Percentiles rank a stretch among this genome's conserved stretches.
These are phyloP conservation scores for Spilarctia lutea DNA, from an alignment of 2,888 invertebrate genomes.

Conservation along the genomic window DNA sequence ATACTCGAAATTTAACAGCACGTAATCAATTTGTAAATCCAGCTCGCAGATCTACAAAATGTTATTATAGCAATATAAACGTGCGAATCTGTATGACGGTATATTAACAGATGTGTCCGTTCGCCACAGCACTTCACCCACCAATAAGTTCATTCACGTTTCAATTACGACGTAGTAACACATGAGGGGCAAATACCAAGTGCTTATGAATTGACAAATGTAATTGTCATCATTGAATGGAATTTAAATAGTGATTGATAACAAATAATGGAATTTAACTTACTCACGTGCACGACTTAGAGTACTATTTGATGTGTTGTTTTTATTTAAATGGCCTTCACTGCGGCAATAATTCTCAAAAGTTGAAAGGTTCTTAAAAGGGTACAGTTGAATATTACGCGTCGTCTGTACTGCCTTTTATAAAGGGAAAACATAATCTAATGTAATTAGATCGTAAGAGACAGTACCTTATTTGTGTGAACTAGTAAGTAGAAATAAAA, in stretches of 20 bases:
- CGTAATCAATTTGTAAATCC: not conserved
- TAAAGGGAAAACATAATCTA: too few species aligned
- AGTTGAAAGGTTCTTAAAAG: not conserved
- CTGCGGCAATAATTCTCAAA: not conserved
- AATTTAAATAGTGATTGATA: conserved; percentile 23
- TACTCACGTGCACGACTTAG: conserved; percentile 2
- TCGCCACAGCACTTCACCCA: not conserved
- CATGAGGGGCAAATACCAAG: not conserved
- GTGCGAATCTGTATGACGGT: not conserved
- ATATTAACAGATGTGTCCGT: conserved; percentile 5
- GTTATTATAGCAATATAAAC: not conserved
- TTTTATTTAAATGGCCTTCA: not conserved
- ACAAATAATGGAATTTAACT: conserved; percentile 35
- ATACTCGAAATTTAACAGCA: not conserved
- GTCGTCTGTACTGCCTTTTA: not conserved
- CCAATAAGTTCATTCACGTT: conserved; percentile 11
- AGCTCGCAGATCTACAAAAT: not conserved
- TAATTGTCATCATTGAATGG: conserved; percentile 14
- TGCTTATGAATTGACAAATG: not conserved
- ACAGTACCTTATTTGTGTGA: too few species aligned
- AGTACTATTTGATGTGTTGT: not conserved
- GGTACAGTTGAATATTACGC: not conserved
- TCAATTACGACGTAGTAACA: not conserved
- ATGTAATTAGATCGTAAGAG: too few species aligned
- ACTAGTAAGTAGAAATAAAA: too few species aligned